phyloP scores from a whole-genome alignment of 2,797 vertebrate species.

The Chaetodon trifasciatus region DNA sequence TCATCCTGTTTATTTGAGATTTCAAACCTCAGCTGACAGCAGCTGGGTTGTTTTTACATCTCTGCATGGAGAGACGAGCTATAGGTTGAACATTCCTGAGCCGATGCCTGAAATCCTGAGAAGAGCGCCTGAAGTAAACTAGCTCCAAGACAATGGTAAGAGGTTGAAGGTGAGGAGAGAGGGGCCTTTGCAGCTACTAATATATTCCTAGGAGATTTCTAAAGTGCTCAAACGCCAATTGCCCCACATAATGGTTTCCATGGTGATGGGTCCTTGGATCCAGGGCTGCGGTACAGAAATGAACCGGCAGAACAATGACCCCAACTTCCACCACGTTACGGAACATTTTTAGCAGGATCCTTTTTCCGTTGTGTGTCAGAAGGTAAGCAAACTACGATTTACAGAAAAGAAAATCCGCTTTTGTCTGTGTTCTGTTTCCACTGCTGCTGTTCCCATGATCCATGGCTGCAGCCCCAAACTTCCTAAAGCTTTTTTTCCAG shows the following conservation, averaged over 20 bases:
- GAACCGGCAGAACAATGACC: slow-evolving; percentile 76
- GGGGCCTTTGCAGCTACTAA: slow-evolving; percentile 71
- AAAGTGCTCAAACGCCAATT: slow-evolving; percentile 74
- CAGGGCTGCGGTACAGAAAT: slow-evolving; percentile 72
- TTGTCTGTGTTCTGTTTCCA: slow-evolving; percentile 54
- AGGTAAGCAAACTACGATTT: slow-evolving; percentile 67
- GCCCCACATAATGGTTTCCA: slow-evolving; percentile 83
- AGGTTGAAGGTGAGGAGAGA: slow-evolving; percentile 73
- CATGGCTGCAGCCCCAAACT: slow-evolving; percentile 50
- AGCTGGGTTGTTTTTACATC: slow-evolving; percentile 42
- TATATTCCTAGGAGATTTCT: slow-evolving; percentile 80
- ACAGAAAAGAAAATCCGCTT: slow-evolving; percentile 58
- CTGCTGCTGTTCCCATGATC: slow-evolving; percentile 66
- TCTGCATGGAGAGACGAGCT: slow-evolving; percentile 22
- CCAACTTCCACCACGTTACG: slow-evolving; percentile 64
- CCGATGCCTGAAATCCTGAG: slow-evolving; percentile 65
- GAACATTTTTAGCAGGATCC: slow-evolving; percentile 57
- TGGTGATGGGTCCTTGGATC: slow-evolving; percentile 75
- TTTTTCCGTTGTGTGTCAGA: slow-evolving; percentile 60
- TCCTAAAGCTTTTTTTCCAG: slow-evolving; percentile 61
- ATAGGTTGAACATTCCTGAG: slow-evolving; percentile 67
- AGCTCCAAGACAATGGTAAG: slow-evolving; percentile 61
- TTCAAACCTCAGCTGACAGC: neutral
- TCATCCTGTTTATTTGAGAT: slow-evolving; percentile 11
- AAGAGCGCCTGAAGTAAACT: slow-evolving; percentile 61